Conservation (phyloP, 35 echinoderm and acorn worm species). For the Ophioderma brevispina region DNA sequence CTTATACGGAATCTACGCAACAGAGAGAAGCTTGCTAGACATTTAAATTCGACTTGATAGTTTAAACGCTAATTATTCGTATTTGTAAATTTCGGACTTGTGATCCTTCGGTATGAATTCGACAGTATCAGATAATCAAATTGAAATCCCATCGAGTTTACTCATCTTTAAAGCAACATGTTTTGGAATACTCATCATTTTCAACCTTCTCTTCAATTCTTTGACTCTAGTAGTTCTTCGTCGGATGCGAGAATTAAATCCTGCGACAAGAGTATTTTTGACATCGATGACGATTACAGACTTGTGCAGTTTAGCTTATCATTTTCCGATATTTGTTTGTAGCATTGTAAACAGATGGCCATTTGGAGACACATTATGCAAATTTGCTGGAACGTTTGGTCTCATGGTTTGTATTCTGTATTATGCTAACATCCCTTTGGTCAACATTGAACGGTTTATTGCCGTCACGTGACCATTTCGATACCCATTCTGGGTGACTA, state of each 20-base stretch:
- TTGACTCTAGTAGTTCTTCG: not conserved
- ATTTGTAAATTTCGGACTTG: too few relatives aligned
- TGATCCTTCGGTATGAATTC: too few relatives aligned
- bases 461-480: not conserved
- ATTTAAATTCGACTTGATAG: too few relatives aligned
- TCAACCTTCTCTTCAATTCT: not conserved
- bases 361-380: not conserved
- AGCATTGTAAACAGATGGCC: not conserved
- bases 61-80: too few relatives aligned
- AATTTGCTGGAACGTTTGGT: not conserved
- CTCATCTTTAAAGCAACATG: not conserved
- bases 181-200: not conserved
- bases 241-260: not conserved
- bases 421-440: not conserved
- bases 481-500: not conserved
- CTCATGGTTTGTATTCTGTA: not conserved
- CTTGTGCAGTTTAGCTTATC: not conserved
- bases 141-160: not conserved
- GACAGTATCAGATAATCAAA: too few relatives aligned
- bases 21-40: too few relatives aligned
- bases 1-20: too few relatives aligned
- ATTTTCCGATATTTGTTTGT: not conserved
- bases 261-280: not conserved
- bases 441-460: not conserved
- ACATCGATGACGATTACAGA: not conserved